phyloP scores from a whole-genome alignment of 2,113 vertebrate genomes.

The Oplegnathus fasciatus region DNA sequence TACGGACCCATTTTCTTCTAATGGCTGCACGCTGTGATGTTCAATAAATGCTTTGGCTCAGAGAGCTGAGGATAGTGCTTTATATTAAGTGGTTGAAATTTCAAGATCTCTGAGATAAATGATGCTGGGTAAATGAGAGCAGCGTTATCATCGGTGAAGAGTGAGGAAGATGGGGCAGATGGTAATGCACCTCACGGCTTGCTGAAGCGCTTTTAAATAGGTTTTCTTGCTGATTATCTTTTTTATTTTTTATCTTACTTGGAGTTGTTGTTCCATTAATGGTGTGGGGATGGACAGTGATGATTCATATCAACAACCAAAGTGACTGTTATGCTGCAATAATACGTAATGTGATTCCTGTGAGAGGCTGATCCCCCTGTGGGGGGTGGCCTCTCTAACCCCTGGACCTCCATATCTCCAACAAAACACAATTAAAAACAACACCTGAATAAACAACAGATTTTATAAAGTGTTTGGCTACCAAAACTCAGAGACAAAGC shows the following conservation, averaged over 20 bases:
- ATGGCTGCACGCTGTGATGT: constrained; percentile 4
- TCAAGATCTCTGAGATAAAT: constrained; percentile 15
- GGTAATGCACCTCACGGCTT: neutral
- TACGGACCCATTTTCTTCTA: constrained; percentile 9
- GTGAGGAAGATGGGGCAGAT: neutral
- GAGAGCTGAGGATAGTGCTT: constrained; percentile 1
- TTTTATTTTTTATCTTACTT: neutral
- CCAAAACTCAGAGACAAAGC: constrained; percentile 13
- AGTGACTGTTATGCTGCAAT: neutral
- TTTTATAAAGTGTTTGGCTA: neutral
- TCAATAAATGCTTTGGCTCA: constrained; percentile 21
- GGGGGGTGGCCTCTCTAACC: neutral
- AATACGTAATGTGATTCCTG: neutral
- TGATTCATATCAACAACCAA: neutral
- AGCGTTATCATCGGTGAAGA: neutral
- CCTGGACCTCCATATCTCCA: neutral
- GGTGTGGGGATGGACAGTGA: neutral
- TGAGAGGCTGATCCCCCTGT: neutral
- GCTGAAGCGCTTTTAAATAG: neutral
- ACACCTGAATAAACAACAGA: neutral
- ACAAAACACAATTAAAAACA: neutral
- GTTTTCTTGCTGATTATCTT: constrained; percentile 11
- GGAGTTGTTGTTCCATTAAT: neutral
- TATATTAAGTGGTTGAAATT: neutral
- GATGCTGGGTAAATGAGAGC: constrained; percentile 10